Evolutionary conservation across 2,888 invertebrate genomes (phyloP).

Genomic region (Laspeyria flexula): DNA sequence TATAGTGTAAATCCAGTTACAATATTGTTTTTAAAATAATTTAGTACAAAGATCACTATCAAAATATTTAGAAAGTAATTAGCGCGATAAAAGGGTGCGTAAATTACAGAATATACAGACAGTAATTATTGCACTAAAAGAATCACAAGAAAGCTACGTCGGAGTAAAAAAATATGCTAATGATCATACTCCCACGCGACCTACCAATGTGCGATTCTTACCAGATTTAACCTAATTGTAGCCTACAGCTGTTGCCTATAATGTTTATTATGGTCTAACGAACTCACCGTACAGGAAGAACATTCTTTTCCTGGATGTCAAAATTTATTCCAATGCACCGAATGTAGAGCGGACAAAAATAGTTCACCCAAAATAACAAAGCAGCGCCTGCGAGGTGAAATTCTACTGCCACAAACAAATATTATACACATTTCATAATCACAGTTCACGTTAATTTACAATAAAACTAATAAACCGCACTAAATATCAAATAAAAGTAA

Average conservation of each 20-base stretch:
- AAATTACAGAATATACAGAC: too few species aligned
- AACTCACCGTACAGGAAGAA: slow-evolving; percentile 77
- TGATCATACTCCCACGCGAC: slow-evolving; percentile 62
- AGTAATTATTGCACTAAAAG: slow-evolving; percentile 15
- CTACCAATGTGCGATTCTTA: slow-evolving; percentile 32
- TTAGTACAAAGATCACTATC: too few species aligned
- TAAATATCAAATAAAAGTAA: slow-evolving; percentile 45
- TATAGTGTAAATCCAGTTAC: too few species aligned
- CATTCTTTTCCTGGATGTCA: slow-evolving; percentile 81
- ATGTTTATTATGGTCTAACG: slow-evolving; percentile 36
- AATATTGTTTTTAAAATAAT: too few species aligned
- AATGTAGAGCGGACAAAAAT: slow-evolving; percentile 85
- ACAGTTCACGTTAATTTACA: slow-evolving; percentile 26
- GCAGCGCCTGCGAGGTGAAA: slow-evolving; percentile 36
- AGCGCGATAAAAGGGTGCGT: too few species aligned
- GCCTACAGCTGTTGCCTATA: slow-evolving; percentile 33
- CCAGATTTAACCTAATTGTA: slow-evolving; percentile 35
- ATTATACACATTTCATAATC: slow-evolving; percentile 33
- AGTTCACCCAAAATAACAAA: slow-evolving; percentile 82
- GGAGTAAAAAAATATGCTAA: slow-evolving; percentile 65
- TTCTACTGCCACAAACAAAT: slow-evolving; percentile 26
- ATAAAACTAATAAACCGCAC: slow-evolving; percentile 23
- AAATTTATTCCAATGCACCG: slow-evolving; percentile 79
- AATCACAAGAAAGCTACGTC: slow-evolving; percentile 39
- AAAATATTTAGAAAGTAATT: too few species aligned